Evolutionary conservation across 2,797 vertebrate species (phyloP).

Genomic region (Gila robusta): DNA sequence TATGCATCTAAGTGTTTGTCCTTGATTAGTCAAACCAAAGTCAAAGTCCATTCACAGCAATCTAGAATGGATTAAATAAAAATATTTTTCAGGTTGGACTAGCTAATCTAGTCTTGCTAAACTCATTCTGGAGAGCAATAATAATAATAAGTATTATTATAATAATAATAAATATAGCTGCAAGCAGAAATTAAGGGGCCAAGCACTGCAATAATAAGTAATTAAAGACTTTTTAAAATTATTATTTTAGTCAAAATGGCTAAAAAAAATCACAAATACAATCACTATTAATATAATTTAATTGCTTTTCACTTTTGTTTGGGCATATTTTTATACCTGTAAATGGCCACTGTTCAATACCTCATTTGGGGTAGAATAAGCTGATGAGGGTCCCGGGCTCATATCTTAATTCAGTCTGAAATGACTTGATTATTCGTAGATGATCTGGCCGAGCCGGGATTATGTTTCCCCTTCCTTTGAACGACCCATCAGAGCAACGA

Average conservation of each 20-base stretch:
- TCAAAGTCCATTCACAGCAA: neutral
- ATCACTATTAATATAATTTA: neutral
- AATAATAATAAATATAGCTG: too few relatives aligned
- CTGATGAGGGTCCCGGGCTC: too few relatives aligned
- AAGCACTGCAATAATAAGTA: too few relatives aligned
- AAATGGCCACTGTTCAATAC: too few relatives aligned
- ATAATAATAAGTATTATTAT: too few relatives aligned
- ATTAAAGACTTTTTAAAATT: neutral
- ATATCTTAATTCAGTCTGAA: too few relatives aligned
- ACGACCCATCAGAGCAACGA: neutral
- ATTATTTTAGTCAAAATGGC: neutral
- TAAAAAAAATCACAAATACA: neutral
- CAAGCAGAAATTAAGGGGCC: too few relatives aligned
- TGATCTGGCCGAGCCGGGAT: neutral
- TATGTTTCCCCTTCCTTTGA: neutral
- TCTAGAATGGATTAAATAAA: neutral
- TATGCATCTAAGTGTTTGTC: neutral
- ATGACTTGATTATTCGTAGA: too few relatives aligned
- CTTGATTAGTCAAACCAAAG: neutral
- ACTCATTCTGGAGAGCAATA: neutral
- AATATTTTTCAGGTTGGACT: neutral
- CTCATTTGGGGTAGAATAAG: too few relatives aligned
- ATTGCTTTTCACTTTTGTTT: neutral
- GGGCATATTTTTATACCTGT: too few relatives aligned
- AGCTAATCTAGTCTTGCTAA: neutral